These are phyloP conservation scores for Ectropis crepuscularia DNA, from an alignment of 2,888 invertebrate genomes.

Conservation along the genomic window DNA sequence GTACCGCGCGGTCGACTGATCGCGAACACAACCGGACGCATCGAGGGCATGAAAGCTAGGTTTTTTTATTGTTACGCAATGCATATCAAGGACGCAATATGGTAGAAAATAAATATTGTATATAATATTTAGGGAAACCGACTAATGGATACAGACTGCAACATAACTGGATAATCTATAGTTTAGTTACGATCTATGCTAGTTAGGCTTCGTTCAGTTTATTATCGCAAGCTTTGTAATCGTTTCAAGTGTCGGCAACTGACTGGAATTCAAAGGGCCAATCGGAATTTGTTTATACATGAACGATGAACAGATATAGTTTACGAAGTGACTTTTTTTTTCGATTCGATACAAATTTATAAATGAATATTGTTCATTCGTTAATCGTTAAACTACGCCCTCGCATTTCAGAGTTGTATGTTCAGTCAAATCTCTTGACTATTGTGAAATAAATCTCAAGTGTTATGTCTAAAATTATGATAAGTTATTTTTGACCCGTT, in stretches of 20 bases:
- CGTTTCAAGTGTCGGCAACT: slow-evolving; percentile 75
- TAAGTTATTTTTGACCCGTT: slow-evolving; percentile 74
- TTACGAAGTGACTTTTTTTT: slow-evolving; percentile 63
- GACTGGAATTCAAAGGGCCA: slow-evolving; percentile 81
- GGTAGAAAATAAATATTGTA: slow-evolving; percentile 85
- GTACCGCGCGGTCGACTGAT: slow-evolving; percentile 57
- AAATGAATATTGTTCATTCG: slow-evolving; percentile 44
- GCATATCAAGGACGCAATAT: slow-evolving; percentile 85
- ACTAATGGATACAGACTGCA: slow-evolving; percentile 81
- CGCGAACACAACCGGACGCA: slow-evolving; percentile 66
- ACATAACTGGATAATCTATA: slow-evolving; percentile 77
- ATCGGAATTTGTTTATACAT: slow-evolving; percentile 71
- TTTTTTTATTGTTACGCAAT: slow-evolving; percentile 85
- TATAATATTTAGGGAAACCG: slow-evolving; percentile 77
- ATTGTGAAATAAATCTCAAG: slow-evolving; percentile 55
- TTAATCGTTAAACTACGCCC: slow-evolving; percentile 66
- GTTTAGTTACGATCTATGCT: slow-evolving; percentile 81
- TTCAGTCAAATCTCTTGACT: slow-evolving; percentile 52
- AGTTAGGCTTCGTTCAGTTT: slow-evolving; percentile 79
- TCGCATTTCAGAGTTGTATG: slow-evolving; percentile 76
- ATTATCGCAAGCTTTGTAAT: slow-evolving; percentile 79
- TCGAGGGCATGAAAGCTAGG: slow-evolving; percentile 78
- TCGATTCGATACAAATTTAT: slow-evolving; percentile 58
- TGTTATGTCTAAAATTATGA: slow-evolving; percentile 45
- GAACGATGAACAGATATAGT: slow-evolving; percentile 54